Evolutionary conservation across 2,113 vertebrate species (phyloP), one percentile per base, ranked within the genome.

Genomic region (Nibea albiflora): DNA sequence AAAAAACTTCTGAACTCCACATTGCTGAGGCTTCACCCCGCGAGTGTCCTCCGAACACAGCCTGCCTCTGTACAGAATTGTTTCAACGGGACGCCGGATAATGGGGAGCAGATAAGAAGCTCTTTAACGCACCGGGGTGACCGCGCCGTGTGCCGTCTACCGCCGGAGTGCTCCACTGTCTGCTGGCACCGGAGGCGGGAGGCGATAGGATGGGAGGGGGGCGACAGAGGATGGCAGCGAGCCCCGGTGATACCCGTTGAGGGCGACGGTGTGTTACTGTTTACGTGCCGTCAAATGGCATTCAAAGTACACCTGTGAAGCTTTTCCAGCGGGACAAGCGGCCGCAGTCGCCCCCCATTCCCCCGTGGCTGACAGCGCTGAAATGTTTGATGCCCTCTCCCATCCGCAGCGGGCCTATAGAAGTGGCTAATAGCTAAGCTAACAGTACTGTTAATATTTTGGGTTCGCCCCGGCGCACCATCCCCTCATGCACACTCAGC

Each of bases 391-490:
- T 77, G 74, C 79, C 78, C 76, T 80, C 81, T 85, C 74, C 76
- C 83, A 83, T 87, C 90, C 85, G 84, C 91, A 87, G 78, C 88
- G 19, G 91, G 92, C 93, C 92, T 83, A 52, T 57, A 16, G 68
- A 92, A 85, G 90, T 85, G 88, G 93, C 91, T 92, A 94, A 89
- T 47, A 50, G 93, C 90, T 92, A 94, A 86, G 94, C 93, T 94
- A 94, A 88, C 90, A n/a, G 26, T 28, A 74, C 78, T 82, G 87
- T 91, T 86, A 87, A 91, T 87, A 89, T 91, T 92, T 94, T 85
- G 92, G 88, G 77, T 89, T 93, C 88, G 91, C 84, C 85, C 86
- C 83, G 81, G 88, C 86, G 56, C 85, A 85, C 87, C 89, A 82
- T 93, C 92, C 88, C 89, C 86, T 91, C 87, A 77, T 65, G 83